Evolutionary conservation across 2,113 vertebrate genomes (phyloP).

Genomic region (Callipepla squamata): DNA sequence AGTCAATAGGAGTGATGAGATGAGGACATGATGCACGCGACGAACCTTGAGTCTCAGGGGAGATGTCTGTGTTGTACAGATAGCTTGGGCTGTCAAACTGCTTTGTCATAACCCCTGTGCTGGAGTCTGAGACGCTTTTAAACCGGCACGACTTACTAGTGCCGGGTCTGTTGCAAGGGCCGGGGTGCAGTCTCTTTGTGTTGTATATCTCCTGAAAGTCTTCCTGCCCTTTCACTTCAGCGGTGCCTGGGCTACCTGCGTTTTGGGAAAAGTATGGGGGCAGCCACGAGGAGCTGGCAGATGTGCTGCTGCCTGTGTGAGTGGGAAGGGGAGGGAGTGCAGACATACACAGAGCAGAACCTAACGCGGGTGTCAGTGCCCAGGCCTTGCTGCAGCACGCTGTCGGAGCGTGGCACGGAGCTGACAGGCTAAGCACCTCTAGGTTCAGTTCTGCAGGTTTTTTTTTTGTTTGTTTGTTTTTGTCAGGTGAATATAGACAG

Average conservation of each 20-base stretch:
- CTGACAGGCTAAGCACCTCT: background rate
- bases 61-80: background rate
- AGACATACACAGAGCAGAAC: background rate
- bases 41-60: background rate
- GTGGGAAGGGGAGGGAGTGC: background rate
- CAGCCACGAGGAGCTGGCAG: accelerated
- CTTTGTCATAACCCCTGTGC: background rate
- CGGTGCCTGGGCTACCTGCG: accelerated
- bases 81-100: background rate
- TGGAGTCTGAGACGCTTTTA: background rate
- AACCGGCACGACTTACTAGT: background rate
- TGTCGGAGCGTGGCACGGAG: background rate
- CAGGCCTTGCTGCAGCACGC: background rate
- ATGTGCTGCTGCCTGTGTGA: background rate
- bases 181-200: background rate
- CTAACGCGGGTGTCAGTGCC: accelerated
- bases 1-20: background rate
- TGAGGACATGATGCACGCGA: background rate
- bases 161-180: background rate
- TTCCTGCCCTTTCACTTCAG: accelerated
- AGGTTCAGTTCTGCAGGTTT: background rate
- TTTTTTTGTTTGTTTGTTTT: background rate
- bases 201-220: background rate
- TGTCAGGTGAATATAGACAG: background rate
- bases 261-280: background rate